Evolutionary conservation across 2,113 vertebrate genomes (phyloP), one percentile per base, ranked within the genome.

Genomic region (Clinocottus analis): DNA sequence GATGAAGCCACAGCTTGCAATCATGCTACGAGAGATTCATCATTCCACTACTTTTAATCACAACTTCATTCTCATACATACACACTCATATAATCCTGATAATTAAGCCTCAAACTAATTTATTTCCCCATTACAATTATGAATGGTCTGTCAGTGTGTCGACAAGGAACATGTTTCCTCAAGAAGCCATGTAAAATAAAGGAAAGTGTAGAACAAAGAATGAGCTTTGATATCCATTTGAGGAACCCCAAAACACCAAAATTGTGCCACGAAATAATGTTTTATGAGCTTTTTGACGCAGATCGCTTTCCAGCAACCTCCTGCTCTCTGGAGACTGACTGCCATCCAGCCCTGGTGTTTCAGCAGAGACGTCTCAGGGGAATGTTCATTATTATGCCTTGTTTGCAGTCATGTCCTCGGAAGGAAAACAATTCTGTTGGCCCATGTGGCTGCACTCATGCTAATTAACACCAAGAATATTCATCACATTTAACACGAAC

Each of bases 391-490:
- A 90, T 86, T 79, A 86, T 85, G 81, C 74, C 86, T 80, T 85
- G 87, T 90, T 86, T 90, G 79, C 72, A 86, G 81, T 70, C 76
- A 64, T 84, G 84, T 89, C 87, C 85, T 72, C 39, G 10, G 70
- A 72, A 78, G 87, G 71, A 88, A 91, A 90, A 91, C 85, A 88
- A 87, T 85, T 81, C 84, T 75, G 80, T 64, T 60, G 82, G 84
- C 90, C 87, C 91, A 88, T 88, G 84, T 77, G 90, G 84, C 83
- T 79, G 83, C 87, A 88, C 77, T 89, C 90, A 66, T 75, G 85
- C 87, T 93, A 90, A 91, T 93, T 90, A 92, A 87, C 85, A 77
- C 77, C 5, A 51, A 1, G 75, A 86, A 91, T 92, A 92, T 92
- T 93, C 89, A 92, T 91, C 90, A 87, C 64, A 69, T 86, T 91